phyloP scores from a whole-genome alignment of 2,888 invertebrate genomes.

The Aspidiotus destructor region DNA sequence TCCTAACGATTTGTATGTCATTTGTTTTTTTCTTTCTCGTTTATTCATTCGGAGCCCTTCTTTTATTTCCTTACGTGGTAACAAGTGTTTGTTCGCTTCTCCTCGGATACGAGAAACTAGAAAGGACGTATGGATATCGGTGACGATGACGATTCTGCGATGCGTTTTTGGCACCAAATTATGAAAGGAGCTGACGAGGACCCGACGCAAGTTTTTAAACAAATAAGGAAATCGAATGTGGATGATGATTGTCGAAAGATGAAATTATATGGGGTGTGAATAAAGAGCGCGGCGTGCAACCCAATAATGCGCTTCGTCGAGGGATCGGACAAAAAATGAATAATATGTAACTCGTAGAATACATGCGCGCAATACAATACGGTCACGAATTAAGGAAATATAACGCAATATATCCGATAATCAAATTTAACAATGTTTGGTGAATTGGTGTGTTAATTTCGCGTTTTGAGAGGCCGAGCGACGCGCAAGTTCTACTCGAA shows the following conservation, averaged over 20 bases:
- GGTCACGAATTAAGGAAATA: background rate
- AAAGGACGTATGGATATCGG: background rate
- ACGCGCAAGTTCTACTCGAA: background rate
- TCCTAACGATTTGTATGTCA: too few relatives aligned
- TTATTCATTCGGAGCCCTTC: too few relatives aligned
- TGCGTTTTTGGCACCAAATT: too few relatives aligned
- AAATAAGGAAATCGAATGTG: background rate
- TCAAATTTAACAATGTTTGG: background rate
- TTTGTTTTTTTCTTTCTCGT: too few relatives aligned
- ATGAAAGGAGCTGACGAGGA: background rate
- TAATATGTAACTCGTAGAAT: too few relatives aligned
- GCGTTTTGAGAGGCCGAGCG: background rate
- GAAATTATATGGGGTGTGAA: slow-evolving; percentile 4
- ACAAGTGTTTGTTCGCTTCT: slow-evolving; percentile 2
- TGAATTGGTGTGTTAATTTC: background rate
- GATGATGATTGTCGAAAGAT: slow-evolving; percentile 2
- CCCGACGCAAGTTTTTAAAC: background rate
- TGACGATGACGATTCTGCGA: too few relatives aligned
- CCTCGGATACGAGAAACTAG: background rate
- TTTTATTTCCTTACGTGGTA: background rate
- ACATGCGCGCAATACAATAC: too few relatives aligned
- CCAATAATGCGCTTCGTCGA: too few relatives aligned
- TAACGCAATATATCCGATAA: background rate
- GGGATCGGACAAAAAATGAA: too few relatives aligned
- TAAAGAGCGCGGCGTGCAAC: background rate